phyloP scores from a whole-genome alignment of 2,888 invertebrate genomes.

The Coelinius sp. region DNA sequence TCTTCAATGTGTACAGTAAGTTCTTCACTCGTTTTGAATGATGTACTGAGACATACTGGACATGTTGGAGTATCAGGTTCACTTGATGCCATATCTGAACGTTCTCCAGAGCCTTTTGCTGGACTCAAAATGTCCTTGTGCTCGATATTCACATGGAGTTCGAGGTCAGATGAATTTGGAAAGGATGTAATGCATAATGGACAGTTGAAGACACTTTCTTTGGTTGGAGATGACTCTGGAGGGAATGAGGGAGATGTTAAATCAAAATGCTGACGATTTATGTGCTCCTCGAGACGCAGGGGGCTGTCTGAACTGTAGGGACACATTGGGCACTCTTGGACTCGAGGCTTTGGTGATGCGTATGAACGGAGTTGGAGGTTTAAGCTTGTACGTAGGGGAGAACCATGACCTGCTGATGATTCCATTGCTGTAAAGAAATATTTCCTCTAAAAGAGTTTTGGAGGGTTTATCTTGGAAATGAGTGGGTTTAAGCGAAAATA shows the following conservation, averaged over 20 bases:
- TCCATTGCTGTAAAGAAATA: constrained; percentile 55
- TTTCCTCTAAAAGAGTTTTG: neutral
- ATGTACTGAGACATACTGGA: constrained; percentile 70
- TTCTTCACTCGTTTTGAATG: constrained; percentile 72
- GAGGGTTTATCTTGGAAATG: neutral
- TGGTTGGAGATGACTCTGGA: constrained; percentile 64
- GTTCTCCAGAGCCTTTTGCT: constrained; percentile 63
- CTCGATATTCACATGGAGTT: constrained; percentile 88
- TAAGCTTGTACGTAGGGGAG: constrained; percentile 76
- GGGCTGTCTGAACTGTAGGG: constrained; percentile 83
- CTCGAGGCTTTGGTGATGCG: constrained; percentile 65
- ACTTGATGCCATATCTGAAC: constrained; percentile 63
- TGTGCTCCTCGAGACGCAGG: constrained; percentile 83
- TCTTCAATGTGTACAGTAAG: constrained; percentile 84
- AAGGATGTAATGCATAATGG: constrained; percentile 84
- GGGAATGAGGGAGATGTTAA: constrained; percentile 81
- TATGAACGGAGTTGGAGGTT: constrained; percentile 68
- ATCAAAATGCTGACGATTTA: constrained; percentile 88
- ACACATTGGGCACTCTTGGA: constrained; percentile 81
- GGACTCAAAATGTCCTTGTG: constrained; percentile 81
- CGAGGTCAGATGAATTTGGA: constrained; percentile 82
- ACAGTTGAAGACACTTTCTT: constrained; percentile 76
- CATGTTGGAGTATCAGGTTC: constrained; percentile 67
- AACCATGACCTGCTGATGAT: constrained; percentile 77
- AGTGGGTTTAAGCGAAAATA: no score